phyloP scores from a whole-genome alignment of 2,888 invertebrate species.

The Tinea semifulvella region DNA sequence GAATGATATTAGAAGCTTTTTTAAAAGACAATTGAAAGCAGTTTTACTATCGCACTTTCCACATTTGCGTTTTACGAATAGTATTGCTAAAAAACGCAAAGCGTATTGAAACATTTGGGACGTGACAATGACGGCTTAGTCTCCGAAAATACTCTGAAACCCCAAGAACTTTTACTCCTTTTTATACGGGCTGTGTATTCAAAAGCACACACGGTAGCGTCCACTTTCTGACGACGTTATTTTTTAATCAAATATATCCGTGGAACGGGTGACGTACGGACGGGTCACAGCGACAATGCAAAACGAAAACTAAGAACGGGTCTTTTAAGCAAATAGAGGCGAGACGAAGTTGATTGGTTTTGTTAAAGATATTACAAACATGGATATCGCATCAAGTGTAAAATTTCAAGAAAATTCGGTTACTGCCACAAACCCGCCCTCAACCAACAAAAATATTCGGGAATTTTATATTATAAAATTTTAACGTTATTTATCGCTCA shows the following conservation, averaged over 20 bases:
- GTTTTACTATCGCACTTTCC: constrained; percentile 22
- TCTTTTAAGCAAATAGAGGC: constrained; percentile 66
- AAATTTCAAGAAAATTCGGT: constrained; percentile 62
- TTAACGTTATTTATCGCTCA: too few species aligned
- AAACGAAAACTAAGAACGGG: constrained; percentile 61
- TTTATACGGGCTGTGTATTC: constrained; percentile 45
- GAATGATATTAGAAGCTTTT: too few species aligned
- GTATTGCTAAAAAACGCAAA: constrained; percentile 51
- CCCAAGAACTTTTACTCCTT: constrained; percentile 48
- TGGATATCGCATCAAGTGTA: constrained; percentile 63
- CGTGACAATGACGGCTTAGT: constrained; percentile 64
- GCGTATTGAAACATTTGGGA: constrained; percentile 32
- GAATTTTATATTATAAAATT: too few species aligned
- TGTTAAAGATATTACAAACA: too few species aligned
- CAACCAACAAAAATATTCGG: too few species aligned
- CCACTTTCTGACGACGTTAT: constrained; percentile 67
- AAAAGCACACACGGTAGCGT: constrained; percentile 30
- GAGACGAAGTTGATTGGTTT: constrained; percentile 69
- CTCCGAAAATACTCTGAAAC: constrained; percentile 23
- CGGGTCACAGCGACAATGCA: constrained; percentile 59
- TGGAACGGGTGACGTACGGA: constrained; percentile 62
- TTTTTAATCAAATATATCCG: constrained; percentile 69
- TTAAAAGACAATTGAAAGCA: background rate
- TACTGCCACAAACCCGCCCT: too few species aligned
- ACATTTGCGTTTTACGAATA: constrained; percentile 32